Base-by-base conservation (phyloP, 2,113 vertebrate species). In the Neolamprologus fasciatus region DNA sequence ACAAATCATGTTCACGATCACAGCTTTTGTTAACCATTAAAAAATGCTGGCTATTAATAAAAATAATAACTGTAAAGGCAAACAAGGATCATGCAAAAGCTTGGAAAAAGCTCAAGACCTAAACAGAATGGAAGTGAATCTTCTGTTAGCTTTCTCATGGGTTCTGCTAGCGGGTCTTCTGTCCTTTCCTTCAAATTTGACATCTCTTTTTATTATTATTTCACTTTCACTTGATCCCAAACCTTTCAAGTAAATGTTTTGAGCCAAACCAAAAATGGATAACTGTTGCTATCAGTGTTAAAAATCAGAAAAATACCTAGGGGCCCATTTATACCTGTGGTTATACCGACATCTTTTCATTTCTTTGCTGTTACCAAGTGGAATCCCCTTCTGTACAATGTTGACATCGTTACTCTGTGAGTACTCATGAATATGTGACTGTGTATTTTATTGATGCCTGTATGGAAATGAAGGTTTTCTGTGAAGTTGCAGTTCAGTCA, bases 81-180 rank as follows among this genome's bases (percentile, higher is more conserved):
- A 51, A 8, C 5, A 16, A 5, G 23, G 21, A 19, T 45, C 11
- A 84, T 68, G n/a, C 35, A 55, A 45, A 81, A 66, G 28, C 4
- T 17, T 8, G 54, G 54, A 83, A 55, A 4, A n/a, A 3, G 40
- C 37, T 33, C 13, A 57, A 42, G 23, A 71, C 33, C 84, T 93
- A 93, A 93, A 93, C 92, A 89, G 84, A 93, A 87, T 2, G 86
- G 89, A 94, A 94, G 92, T 95, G 93, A 93, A 93, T 85, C 58
- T 83, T 26, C 82, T 55, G 55, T 86, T 53, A n/a, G 51, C 66
- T 85, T 89, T 66, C 9, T 86, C 14, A 2, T 92, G 93, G 93
- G 83, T 61, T 93, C 78, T 93, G 80, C 87, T 90, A 26, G 57
- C 42, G 92, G 93, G 82, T 94, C 93, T 96, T 86, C 94, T 95